Base-by-base conservation (phyloP, 2,888 invertebrate genomes). In the Philhelius pedissequus region DNA sequence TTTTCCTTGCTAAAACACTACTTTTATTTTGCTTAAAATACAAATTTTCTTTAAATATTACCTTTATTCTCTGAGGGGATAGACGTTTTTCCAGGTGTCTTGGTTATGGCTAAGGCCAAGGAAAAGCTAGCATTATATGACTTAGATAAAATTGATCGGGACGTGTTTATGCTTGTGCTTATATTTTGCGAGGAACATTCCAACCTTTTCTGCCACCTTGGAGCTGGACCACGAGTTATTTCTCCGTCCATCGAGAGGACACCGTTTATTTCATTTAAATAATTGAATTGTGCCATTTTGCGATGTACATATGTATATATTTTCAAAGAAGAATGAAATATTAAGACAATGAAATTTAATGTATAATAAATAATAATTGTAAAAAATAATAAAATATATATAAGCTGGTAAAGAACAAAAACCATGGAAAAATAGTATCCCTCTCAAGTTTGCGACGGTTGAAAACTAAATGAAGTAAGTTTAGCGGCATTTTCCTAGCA, bases 221-320 rank as follows among this genome's bases (percentile, higher is more conserved):
- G 96, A 52, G 94, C 91, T 18, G 96, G 96, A 0, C 96, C 96
- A 88, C 94, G 94, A 9, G 94, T 95, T 88, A 96, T 92, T 38
- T 96, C 95, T 0, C 96, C 96, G 88, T 97, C 96, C 94, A 96
- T 94, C 78, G 94, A 94, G 22, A 96, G 92, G 74, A 96, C 93
- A 92, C 94, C 96, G 87, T 95, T 96, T 83, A 97, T 92, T 91
- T 97, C 97, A 90, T 96, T 96, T 87, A 96, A 92, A 90, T 95
- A 96, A 89, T 95, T 95, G 89, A 96, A 95, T 88, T 96, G 96
- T 54, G 96, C 94, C 96, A 97, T 96, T 32, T 7, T 20, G 0
- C 6, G 7, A n/a, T n/a, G n/a, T n/a, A n/a, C n/a, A n/a, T n/a
- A n/a, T 0, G 11, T 0, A 13, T 45, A n/a, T n/a, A n/a, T n/a